Evolutionary conservation across 2,888 invertebrate species (phyloP).

Genomic region (Limnephilus marmoratus): DNA sequence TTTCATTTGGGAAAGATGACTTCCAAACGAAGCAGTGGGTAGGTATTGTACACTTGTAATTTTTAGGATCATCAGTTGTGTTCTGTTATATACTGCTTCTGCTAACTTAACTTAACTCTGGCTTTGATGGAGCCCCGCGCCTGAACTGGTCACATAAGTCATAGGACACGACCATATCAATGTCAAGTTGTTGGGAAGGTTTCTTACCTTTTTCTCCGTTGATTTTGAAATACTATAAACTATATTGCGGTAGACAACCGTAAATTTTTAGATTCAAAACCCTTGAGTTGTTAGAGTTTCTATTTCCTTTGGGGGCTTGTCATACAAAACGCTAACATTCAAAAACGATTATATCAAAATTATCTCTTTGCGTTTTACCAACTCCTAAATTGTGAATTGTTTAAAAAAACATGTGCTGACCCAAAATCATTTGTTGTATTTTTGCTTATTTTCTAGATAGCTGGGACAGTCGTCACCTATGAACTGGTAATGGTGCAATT

Average conservation of each 20-base stretch:
- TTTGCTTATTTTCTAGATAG: slow-evolving; percentile 71
- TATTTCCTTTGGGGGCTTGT: not conserved
- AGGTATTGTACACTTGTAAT: too few relatives aligned
- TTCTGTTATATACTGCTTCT: not conserved
- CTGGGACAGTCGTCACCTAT: slow-evolving; percentile 77
- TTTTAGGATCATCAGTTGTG: too few relatives aligned
- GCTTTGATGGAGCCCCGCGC: not conserved
- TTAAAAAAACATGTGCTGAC: not conserved
- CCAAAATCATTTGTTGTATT: not conserved
- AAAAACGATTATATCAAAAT: not conserved
- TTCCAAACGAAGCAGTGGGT: too few relatives aligned
- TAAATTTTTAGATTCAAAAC: not conserved
- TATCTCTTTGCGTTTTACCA: not conserved
- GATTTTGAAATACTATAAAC: too few relatives aligned
- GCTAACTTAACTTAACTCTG: too few relatives aligned
- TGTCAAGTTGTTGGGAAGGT: not conserved
- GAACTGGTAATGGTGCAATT: slow-evolving; percentile 74
- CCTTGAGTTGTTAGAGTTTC: not conserved
- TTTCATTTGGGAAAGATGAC: too few relatives aligned
- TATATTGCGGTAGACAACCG: too few relatives aligned
- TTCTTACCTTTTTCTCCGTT: not conserved
- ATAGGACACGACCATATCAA: too few relatives aligned
- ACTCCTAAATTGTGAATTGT: not conserved
- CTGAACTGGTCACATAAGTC: too few relatives aligned
- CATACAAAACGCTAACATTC: not conserved